phyloP scores from a whole-genome alignment of 2,797 vertebrate genomes.

The Clamator glandarius region DNA sequence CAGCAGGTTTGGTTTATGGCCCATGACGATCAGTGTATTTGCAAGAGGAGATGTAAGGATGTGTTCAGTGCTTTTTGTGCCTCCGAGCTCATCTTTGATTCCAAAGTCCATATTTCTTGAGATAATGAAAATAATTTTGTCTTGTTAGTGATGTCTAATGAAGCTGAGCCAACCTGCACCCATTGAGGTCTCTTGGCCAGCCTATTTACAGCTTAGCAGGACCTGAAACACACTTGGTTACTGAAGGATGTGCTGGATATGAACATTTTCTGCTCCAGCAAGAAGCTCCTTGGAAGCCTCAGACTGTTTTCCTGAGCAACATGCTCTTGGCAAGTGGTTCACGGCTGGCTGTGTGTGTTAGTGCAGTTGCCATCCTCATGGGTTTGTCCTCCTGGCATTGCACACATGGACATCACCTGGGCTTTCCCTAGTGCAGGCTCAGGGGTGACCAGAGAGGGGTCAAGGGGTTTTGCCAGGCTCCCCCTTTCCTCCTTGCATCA shows the following conservation, averaged over 20 bases:
- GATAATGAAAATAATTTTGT: background rate
- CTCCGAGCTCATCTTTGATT: background rate
- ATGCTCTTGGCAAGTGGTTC: background rate
- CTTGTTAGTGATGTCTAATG: background rate
- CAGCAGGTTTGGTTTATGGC: background rate
- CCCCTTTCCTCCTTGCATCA: accelerated
- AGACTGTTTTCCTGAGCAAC: background rate
- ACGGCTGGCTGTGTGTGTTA: background rate
- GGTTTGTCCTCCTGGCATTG: background rate
- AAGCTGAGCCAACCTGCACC: background rate
- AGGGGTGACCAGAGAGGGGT: background rate
- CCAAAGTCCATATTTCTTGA: background rate
- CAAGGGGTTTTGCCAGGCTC: background rate
- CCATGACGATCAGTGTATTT: accelerated
- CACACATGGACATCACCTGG: accelerated
- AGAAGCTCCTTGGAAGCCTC: background rate
- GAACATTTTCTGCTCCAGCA: background rate
- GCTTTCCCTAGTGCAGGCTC: background rate
- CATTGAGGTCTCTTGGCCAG: background rate
- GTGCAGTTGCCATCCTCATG: background rate
- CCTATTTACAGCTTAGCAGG: background rate
- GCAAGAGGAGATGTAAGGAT: background rate
- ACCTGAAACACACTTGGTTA: background rate
- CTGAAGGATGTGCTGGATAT: background rate
- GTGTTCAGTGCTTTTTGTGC: background rate